A percentile compares a stretch with the other conserved stretches of the same genome.
These are phyloP conservation scores for Chinchilla lanigera DNA, from an alignment of 2,113 vertebrate species.

Conservation along the genomic window DNA sequence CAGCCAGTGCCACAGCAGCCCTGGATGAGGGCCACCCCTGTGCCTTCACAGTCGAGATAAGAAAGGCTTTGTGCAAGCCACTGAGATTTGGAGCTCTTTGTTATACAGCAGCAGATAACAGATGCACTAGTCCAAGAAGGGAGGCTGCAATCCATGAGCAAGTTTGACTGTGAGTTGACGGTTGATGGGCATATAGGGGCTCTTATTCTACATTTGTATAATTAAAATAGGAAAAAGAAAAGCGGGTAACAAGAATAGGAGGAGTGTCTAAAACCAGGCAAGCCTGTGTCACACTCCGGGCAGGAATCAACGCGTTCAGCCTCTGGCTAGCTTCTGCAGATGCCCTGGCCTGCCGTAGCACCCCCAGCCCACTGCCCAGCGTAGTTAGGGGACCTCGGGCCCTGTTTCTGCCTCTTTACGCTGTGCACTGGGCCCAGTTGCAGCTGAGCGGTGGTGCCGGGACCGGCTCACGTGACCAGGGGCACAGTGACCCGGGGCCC, in stretches of 20 bases:
- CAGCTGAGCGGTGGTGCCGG: background rate
- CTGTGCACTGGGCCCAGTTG: background rate
- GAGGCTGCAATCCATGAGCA: background rate
- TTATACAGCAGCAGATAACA: background rate
- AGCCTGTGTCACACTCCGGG: background rate
- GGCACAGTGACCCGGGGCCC: background rate
- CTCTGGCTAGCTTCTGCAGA: background rate
- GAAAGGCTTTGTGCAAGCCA: background rate
- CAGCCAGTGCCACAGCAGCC: background rate
- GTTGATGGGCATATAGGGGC: background rate
- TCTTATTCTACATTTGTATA: background rate
- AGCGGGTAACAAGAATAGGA: background rate
- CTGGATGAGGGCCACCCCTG: background rate
- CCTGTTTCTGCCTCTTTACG: background rate
- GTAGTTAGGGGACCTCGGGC: background rate
- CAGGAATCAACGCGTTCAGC: background rate
- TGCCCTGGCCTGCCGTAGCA: background rate
- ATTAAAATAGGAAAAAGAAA: background rate
- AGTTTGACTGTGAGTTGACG: background rate
- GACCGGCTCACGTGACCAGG: background rate
- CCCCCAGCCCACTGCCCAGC: background rate
- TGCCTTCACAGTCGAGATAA: background rate
- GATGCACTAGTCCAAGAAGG: background rate
- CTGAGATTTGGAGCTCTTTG: background rate
- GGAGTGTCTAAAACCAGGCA: background rate